These are phyloP conservation scores for Amniataba percoides DNA, from an alignment of 2,797 vertebrate genomes.

Conservation along the genomic window DNA sequence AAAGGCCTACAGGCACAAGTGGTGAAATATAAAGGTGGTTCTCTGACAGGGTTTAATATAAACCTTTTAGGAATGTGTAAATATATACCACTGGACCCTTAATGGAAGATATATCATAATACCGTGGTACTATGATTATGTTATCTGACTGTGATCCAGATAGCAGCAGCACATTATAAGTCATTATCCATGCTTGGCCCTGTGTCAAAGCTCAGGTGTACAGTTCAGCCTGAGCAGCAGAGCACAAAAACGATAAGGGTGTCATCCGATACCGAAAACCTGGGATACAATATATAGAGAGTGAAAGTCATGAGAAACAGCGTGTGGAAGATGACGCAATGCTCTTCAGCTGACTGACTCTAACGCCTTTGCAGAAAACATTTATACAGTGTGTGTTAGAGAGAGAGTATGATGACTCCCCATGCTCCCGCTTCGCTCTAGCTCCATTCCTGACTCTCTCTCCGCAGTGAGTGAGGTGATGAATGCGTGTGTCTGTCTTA, in stretches of 20 bases:
- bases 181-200: constrained; percentile 21
- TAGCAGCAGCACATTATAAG: constrained; percentile 3
- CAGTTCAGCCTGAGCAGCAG: constrained; percentile 29
- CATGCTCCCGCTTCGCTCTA: constrained; percentile 23
- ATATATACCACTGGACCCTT: neutral
- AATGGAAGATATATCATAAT: constrained; percentile 9
- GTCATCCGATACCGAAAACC: constrained; percentile 22
- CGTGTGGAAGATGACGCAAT: constrained; percentile 56
- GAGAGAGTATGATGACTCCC: constrained; percentile 40
- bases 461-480: constrained; percentile 71
- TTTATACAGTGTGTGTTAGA: constrained; percentile 44
- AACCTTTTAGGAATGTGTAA: neutral
- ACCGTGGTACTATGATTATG: neutral
- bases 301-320: constrained; percentile 54
- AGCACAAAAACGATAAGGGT: constrained; percentile 36
- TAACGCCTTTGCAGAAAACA: constrained; percentile 49
- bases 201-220: constrained; percentile 28
- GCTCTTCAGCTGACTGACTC: constrained; percentile 41
- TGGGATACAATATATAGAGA: constrained; percentile 17
- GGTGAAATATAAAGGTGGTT: neutral
- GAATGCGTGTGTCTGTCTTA: constrained; percentile 75
- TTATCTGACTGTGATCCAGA: constrained; percentile 35
- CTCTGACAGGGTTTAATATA: neutral
- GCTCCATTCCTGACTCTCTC: constrained; percentile 32
- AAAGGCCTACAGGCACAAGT: neutral